Conservation (phyloP, 2,113 vertebrate genomes). For the Lichenostomus cassidix region DNA sequence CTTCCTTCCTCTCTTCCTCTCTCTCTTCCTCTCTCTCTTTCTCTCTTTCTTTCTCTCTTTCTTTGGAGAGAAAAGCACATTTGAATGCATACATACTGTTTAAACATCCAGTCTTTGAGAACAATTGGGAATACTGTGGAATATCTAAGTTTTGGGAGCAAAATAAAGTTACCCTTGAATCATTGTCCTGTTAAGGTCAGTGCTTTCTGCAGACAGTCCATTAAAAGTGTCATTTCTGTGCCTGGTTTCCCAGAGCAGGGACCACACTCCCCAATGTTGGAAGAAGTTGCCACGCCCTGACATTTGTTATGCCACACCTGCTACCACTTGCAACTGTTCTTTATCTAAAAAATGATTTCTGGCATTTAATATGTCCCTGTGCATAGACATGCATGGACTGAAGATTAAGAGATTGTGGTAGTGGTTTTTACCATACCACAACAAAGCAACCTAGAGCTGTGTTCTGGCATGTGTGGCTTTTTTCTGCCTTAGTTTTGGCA, state of each 20-base stretch:
- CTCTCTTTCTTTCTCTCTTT: too few species aligned
- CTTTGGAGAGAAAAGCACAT: not conserved
- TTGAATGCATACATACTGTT: not conserved
- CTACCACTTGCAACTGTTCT: not conserved
- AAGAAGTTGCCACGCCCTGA: not conserved
- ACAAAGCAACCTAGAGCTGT: not conserved
- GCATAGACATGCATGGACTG: rapidly evolving
- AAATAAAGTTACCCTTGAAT: not conserved
- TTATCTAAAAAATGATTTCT: not conserved
- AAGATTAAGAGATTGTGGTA: not conserved
- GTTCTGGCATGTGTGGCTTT: rapidly evolving
- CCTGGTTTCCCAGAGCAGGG: not conserved
- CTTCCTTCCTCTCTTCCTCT: too few species aligned
- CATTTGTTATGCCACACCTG: rapidly evolving
- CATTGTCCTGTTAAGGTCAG: not conserved
- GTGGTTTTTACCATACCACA: not conserved
- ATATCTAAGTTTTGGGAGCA: not conserved
- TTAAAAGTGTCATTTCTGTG: not conserved
- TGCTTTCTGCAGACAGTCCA: not conserved
- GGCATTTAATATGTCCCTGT: not conserved
- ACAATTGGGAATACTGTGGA: not conserved
- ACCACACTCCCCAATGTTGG: not conserved
- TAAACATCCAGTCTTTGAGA: not conserved
- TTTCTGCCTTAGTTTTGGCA: not conserved
- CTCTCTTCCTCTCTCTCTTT: too few species aligned